Base-by-base conservation (phyloP, 2,888 invertebrate species). In the Heliothis peltigera region DNA sequence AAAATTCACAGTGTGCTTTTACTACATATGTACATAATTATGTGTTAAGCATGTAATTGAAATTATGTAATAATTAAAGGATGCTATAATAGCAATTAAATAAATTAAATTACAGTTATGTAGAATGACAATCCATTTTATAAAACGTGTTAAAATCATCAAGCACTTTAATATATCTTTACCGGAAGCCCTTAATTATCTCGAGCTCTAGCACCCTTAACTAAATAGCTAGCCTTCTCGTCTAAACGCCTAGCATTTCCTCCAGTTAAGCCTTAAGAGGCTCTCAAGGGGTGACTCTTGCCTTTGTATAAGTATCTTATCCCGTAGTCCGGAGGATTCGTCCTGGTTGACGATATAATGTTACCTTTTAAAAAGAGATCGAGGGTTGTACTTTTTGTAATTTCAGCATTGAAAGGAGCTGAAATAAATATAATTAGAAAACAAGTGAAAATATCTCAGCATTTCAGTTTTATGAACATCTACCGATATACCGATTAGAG, bases 261-360 rank as follows among this genome's bases (percentile, higher is more conserved):
- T 71, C 46, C 43, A 64, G 58, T 62, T 68, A 54, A 64, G 68
- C 53, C 64, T 51, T 64, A 73, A 64, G 44, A 43, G 67, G 46
- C 59, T 51, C 79, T 77, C 52, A 52, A 59, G 56, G 52, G 43
- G 25, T 52, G 47, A 59, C 64, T 53, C 44, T 18, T 55, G 39
- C 48, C 64, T 75, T 78, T 75, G 59, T 66, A 39, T 15, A 78
- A 75, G 44, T 77, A 60, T 64, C 48, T 59, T 72, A 69, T 48
- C 67, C 43, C 47, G 42, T 42, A 51, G 35, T 55, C 28, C 49
- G 22, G 48, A 53, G 48, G 42, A 52, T 61, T 57, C 48, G 21
- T 59, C 52, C 43, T 59, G 56, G 60, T 74, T 64, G 62, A 61
- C 63, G 67, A 68, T 63, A 63, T 60, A 43, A 55, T n/a, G 49